Evolutionary conservation across 2,113 vertebrate species (phyloP), one percentile per base, ranked within the genome.

Genomic region (Glaucidium brasilianum): DNA sequence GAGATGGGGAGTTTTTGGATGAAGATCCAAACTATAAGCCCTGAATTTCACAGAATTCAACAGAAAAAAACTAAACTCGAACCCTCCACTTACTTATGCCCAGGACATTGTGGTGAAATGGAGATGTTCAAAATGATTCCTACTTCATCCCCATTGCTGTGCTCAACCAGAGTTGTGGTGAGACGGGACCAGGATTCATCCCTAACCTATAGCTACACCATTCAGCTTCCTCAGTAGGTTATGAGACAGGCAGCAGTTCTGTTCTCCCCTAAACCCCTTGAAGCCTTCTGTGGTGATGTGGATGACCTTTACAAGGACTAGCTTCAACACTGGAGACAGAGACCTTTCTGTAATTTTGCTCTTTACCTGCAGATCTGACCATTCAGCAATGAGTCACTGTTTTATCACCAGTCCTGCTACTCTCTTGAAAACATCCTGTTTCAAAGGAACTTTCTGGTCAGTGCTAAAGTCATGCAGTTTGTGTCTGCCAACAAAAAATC

Each of bases 151-250:
- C 19, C 67, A 58, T 41, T 32, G 15, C 35, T 32, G 7, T 18
- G 18, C 5, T 53, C 67, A 66, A 29, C 11, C 21, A 82, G 41
- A 66, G 17, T 8, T 63, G n/a, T 55, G 25, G 15, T 60, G 32
- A 77, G 67, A 76, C 9, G 15, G 34, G 29, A 85, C 13, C 15
- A 52, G 41, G 63, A 67, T 73, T 41, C 22, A 14, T 30, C 18
- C 32, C 37, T 5, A 58, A n/a, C 6, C 37, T 92, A 55, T 2
- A 63, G 32, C 4, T 55, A n/a, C 14, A 27, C 17, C 0, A 0
- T 45, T 49, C 16, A 68, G 8, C 6, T 55, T 37, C 52, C 59
- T 76, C 23, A 23, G 43, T 11, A 72, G 16, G 27, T 73, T 85
- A 12, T 53, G 53, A 56, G 53, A 79, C 20, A 43, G 15, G 16